Conservation (phyloP, 2,113 vertebrate genomes). For the Corythornis vintsioides region DNA sequence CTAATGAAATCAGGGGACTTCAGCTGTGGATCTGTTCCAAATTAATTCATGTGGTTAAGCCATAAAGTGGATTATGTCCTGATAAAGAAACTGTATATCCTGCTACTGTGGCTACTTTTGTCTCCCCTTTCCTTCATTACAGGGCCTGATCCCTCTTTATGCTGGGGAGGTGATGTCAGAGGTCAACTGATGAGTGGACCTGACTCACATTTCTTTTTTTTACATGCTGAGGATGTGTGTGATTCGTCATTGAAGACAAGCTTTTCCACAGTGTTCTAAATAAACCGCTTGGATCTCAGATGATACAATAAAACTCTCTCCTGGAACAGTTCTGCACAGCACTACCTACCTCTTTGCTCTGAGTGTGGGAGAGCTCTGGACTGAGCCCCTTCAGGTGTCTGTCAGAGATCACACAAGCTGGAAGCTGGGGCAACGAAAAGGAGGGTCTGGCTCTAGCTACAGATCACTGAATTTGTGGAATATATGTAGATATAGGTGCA, state of each 20-base stretch:
- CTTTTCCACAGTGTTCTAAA: slow-evolving; percentile 7
- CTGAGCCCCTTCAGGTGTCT: not conserved
- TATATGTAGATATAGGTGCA: not conserved
- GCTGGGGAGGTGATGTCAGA: not conserved
- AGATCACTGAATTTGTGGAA: not conserved
- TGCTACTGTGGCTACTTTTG: not conserved
- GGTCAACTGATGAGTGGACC: not conserved
- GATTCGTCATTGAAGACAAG: not conserved
- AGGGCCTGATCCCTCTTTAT: not conserved
- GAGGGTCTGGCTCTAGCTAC: not conserved
- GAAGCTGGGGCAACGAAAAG: not conserved
- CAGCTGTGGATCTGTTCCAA: not conserved
- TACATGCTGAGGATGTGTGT: accelerated
- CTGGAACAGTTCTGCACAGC: not conserved
- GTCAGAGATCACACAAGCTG: not conserved
- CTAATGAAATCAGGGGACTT: not conserved
- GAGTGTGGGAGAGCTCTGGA: not conserved
- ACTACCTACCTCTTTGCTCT: not conserved
- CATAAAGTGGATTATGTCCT: not conserved
- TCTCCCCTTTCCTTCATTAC: not conserved
- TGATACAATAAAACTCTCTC: not conserved
- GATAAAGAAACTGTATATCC: not conserved
- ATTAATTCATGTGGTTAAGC: not conserved
- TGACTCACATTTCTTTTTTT: not conserved
- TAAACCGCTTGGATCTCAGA: not conserved